Percentiles rank a stretch among this genome's conserved stretches.
Evolutionary conservation across 2,888 invertebrate species (phyloP).

Genomic region (Megamerina dolium): DNA sequence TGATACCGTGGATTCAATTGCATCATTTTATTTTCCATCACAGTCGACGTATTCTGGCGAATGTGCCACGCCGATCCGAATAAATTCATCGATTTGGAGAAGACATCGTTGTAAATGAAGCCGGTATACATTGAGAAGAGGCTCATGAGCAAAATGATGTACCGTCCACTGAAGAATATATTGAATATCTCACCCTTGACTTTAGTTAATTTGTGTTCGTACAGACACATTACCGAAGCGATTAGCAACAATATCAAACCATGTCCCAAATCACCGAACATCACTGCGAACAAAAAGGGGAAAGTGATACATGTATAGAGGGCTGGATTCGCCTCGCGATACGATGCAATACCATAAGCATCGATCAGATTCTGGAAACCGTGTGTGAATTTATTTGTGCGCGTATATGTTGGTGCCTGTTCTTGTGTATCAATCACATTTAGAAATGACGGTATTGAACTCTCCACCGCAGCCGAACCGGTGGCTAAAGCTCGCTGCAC

Average conservation of each 20-base stretch:
- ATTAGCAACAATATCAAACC: constrained; percentile 77
- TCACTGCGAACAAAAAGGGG: constrained; percentile 91
- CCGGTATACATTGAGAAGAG: constrained; percentile 97
- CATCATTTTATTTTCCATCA: constrained; percentile 49
- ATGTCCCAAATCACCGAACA: constrained; percentile 95
- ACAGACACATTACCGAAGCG: constrained; percentile 72
- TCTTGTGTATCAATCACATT: constrained; percentile 78
- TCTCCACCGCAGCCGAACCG: constrained; percentile 78
- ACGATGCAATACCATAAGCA: constrained; percentile 87
- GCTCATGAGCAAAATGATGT: constrained; percentile 95
- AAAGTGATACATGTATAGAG: constrained; percentile 85
- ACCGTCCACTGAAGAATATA: constrained; percentile 95
- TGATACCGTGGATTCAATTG: constrained; percentile 60
- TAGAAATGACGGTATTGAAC: constrained; percentile 86
- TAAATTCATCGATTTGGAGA: constrained; percentile 91
- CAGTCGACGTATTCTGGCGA: constrained; percentile 52
- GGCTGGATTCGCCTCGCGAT: constrained; percentile 89
- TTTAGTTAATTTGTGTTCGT: constrained; percentile 70
- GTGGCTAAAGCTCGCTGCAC: constrained; percentile 74
- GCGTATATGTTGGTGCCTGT: constrained; percentile 84
- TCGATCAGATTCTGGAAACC: constrained; percentile 93
- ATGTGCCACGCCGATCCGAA: constrained; percentile 83
- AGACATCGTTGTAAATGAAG: constrained; percentile 95
- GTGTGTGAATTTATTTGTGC: constrained; percentile 85
- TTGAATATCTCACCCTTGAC: constrained; percentile 84